Percentiles rank a stretch among this genome's conserved stretches.
phyloP scores from a whole-genome alignment of 2,113 vertebrate species.

The Pimephales promelas region DNA sequence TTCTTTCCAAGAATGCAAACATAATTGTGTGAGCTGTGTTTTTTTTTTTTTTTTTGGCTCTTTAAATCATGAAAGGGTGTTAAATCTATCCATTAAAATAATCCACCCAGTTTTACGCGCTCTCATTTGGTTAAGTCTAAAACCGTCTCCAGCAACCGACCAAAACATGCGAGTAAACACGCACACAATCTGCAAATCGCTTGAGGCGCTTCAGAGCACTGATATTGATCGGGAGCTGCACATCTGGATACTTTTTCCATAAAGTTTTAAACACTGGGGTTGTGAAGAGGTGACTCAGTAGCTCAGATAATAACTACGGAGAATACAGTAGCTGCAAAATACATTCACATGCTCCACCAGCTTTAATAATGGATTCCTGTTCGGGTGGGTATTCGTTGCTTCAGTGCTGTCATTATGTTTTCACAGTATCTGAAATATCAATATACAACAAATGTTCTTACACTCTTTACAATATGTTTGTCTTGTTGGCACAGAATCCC shows the following conservation, averaged over 20 bases:
- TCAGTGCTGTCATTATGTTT: neutral
- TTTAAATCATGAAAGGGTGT: constrained; percentile 50
- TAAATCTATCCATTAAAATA: constrained; percentile 43
- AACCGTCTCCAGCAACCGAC: constrained; percentile 30
- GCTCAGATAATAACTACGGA: neutral
- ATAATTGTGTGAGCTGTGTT: constrained; percentile 15
- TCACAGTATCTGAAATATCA: neutral
- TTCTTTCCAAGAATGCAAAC: constrained; percentile 19
- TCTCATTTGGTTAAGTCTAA: constrained; percentile 32
- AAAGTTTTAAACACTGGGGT: constrained; percentile 36
- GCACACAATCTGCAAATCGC: neutral
- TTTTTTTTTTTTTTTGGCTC: constrained; percentile 18
- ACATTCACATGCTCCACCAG: neutral
- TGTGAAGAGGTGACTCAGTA: constrained; percentile 23
- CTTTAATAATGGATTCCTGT: constrained; percentile 13
- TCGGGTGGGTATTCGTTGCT: constrained; percentile 9
- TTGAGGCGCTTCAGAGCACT: neutral
- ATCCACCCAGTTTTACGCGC: constrained; percentile 51
- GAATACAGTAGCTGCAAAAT: constrained; percentile 10
- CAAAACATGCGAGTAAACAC: constrained; percentile 35
- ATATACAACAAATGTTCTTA: neutral
- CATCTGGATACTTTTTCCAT: constrained; percentile 38
- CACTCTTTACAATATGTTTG: neutral
- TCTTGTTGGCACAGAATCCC: constrained; percentile 1
- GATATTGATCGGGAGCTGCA: constrained; percentile 5